Conservation (phyloP, 2,797 vertebrate genomes). For the Bradypodion pumilum region DNA sequence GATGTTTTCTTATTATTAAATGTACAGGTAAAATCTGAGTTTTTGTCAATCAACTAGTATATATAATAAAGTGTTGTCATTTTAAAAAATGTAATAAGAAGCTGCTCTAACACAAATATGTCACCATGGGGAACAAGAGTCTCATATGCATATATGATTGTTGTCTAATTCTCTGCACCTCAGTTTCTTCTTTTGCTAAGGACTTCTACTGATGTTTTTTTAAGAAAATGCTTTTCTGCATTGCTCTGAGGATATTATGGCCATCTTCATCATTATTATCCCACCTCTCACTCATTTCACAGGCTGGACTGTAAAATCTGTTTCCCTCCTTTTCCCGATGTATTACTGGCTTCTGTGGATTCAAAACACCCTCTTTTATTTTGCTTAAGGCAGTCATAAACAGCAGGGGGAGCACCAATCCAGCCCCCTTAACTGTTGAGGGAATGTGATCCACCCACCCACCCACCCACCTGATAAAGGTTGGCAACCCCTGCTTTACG, state of each 20-base stretch:
- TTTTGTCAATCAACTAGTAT: background rate
- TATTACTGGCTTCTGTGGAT: background rate
- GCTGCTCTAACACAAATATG: background rate
- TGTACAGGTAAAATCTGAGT: background rate
- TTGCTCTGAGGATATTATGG: too few species aligned
- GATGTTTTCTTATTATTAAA: background rate
- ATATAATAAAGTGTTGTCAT: background rate
- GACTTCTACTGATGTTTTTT: too few species aligned
- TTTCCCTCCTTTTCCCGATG: background rate
- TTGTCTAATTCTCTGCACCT: background rate
- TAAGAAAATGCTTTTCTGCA: too few species aligned
- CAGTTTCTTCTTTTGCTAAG: too few species aligned
- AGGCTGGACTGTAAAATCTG: background rate
- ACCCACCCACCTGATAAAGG: too few species aligned
- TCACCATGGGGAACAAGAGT: background rate
- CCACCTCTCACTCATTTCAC: too few species aligned
- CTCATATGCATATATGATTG: background rate
- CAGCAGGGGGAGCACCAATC: too few species aligned
- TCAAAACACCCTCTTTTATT: background rate
- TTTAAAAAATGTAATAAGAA: background rate
- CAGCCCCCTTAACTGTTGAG: too few species aligned
- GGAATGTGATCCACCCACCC: too few species aligned
- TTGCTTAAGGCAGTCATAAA: too few species aligned
- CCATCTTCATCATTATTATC: too few species aligned
- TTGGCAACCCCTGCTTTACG: too few species aligned